Evolutionary conservation across 2,888 invertebrate species (phyloP), one percentile per base, ranked within the genome.

Genomic region (Nemotelus nigrinus): DNA sequence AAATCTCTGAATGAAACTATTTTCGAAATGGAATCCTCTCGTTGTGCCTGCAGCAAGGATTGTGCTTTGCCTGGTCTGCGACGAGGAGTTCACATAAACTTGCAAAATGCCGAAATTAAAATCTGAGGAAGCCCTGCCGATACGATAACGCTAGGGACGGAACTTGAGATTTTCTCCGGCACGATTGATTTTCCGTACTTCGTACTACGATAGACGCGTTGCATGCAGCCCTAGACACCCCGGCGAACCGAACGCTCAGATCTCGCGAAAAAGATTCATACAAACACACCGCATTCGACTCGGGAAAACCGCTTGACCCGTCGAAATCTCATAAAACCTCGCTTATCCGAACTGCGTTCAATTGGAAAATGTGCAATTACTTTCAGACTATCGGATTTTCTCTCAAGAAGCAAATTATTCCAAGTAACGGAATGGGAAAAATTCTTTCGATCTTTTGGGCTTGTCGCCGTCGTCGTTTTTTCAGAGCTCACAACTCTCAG

Each of bases 401-500:
- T 74, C 58, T 57, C 47, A 47, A 74, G 48, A 57, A 74, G 44
- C 6, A 70, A 74, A 74, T 63, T 63, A 2, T 60, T 25, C 6
- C 39, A 47, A 43, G 45, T 47, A 58, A 48, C 63, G 63, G 63
- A 74, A 60, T 48, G 70, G 74, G 60, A 74, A 74, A 60, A 60
- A 45, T 63, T 48, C 47, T 74, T 74, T 44, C 43, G 57, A 74
- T 74, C 74, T 63, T 60, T 41, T 39, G 47, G 67, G 55, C 39
- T 63, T 60, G 25, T 48, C 47, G 10, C 58, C 58, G 50, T 74
- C 60, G 74, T 74, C 58, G 53, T 63, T 44, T 64, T 76, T 65
- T 25, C 65, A 68, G 68, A 67, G 76, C 76, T 76, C 67, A 58
- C 67, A 77, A 79, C 79, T 78, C 80, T 78, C 79, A 80, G 80